phyloP scores from a whole-genome alignment of 2,888 invertebrate genomes.

The Macrophya annulata region DNA sequence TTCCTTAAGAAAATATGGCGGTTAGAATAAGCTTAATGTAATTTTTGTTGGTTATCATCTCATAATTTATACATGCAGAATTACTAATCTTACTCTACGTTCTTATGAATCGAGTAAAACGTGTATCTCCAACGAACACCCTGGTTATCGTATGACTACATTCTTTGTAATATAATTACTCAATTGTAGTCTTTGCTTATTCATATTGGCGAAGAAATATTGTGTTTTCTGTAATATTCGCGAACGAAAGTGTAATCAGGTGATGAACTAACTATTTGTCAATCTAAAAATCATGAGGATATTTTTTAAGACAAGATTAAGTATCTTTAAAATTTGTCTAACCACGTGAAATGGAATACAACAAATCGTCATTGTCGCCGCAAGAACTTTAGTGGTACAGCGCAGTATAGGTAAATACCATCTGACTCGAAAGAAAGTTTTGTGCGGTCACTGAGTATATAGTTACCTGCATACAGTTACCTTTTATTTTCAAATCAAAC shows the following conservation, averaged over 20 bases:
- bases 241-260: neutral
- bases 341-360: conserved; percentile 2
- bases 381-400: neutral
- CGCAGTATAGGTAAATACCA: neutral
- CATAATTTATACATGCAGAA: neutral
- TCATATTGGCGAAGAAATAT: neutral
- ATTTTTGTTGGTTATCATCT: neutral
- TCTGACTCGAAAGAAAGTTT: neutral
- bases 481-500: neutral
- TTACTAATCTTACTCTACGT: neutral
- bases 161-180: neutral
- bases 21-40: neutral
- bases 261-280: neutral
- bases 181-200: neutral
- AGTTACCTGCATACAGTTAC: neutral
- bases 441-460: neutral
- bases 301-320: neutral
- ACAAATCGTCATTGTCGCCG: neutral
- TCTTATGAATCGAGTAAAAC: neutral
- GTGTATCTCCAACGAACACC: neutral
- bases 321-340: neutral
- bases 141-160: neutral
- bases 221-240: neutral
- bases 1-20: neutral
- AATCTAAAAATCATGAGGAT: neutral